Conservation (phyloP, 2,888 invertebrate species). For the Noctua comes region DNA sequence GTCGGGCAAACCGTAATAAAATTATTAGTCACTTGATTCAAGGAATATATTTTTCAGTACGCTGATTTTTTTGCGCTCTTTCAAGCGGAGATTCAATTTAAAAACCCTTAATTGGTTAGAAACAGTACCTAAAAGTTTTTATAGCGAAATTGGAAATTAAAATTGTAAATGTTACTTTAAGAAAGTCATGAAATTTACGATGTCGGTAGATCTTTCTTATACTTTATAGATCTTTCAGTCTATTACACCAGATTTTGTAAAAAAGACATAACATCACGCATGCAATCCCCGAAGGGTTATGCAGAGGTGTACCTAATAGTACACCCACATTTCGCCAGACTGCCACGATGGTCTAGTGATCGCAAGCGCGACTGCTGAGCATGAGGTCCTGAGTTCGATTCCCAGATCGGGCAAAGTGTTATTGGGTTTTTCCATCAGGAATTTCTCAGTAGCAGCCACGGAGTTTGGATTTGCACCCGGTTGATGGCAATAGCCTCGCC, state of each 20-base stretch:
- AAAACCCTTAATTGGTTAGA: slow-evolving; percentile 14
- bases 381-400: no score
- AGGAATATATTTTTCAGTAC: slow-evolving; percentile 16
- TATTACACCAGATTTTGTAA: not conserved
- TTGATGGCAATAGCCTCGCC: no score
- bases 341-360: no score
- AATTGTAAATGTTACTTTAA: slow-evolving; percentile 8
- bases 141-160: slow-evolving; percentile 4
- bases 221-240: not conserved
- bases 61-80: slow-evolving; percentile 19
- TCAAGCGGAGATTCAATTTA: slow-evolving; percentile 22
- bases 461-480: no score
- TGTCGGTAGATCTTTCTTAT: not conserved
- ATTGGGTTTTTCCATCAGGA: no score
- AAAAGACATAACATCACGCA: not conserved
- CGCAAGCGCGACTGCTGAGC: no score
- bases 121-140: slow-evolving; percentile 4
- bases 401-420: no score
- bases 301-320: no score
- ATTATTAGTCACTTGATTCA: slow-evolving; percentile 21
- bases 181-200: not conserved
- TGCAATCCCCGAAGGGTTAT: no score
- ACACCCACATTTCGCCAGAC: no score
- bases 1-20: slow-evolving; percentile 12
- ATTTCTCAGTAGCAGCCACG: no score